These are phyloP conservation scores for Altica lythri DNA, from an alignment of 2,888 invertebrate species.

Conservation along the genomic window DNA sequence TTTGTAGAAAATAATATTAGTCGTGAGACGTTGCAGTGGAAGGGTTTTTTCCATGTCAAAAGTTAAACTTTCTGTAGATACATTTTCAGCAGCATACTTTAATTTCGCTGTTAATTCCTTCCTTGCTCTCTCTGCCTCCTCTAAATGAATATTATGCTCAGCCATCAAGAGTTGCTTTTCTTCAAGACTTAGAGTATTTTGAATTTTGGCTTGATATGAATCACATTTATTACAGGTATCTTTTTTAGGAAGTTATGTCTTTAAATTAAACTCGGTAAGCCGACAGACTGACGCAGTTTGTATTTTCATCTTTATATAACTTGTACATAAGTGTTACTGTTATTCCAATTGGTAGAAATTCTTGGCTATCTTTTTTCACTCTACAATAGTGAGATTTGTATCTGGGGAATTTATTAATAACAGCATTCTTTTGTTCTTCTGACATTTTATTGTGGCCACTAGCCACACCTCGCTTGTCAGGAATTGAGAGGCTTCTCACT, in stretches of 20 bases:
- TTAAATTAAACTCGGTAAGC: no score
- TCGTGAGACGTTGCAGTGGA: constrained; percentile 25
- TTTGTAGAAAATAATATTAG: constrained; percentile 43
- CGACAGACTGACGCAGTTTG: constrained; percentile 18
- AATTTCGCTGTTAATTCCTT: no score
- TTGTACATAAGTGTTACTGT: constrained; percentile 18
- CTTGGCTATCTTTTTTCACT: neutral
- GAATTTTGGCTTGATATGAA: neutral
- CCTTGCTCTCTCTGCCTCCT: no score
- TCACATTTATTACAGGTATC: constrained; percentile 15
- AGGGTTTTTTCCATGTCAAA: constrained; percentile 45
- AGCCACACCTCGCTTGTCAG: constrained; percentile 29
- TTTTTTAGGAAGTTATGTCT: constrained; percentile 3
- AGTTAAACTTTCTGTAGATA: constrained; percentile 56
- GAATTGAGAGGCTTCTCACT: constrained; percentile 12
- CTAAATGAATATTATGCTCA: no score
- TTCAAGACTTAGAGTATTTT: neutral
- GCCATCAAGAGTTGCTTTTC: neutral
- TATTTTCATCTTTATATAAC: constrained; percentile 22
- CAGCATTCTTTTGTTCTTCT: constrained; percentile 15
- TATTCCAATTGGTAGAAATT: neutral
- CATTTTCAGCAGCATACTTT: no score
- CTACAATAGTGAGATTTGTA: constrained; percentile 17
- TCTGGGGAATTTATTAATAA: constrained; percentile 10
- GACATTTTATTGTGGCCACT: constrained; percentile 31